These are phyloP conservation scores for Colletes collaris DNA, from an alignment of 2,888 invertebrate genomes.

Conservation along the genomic window DNA sequence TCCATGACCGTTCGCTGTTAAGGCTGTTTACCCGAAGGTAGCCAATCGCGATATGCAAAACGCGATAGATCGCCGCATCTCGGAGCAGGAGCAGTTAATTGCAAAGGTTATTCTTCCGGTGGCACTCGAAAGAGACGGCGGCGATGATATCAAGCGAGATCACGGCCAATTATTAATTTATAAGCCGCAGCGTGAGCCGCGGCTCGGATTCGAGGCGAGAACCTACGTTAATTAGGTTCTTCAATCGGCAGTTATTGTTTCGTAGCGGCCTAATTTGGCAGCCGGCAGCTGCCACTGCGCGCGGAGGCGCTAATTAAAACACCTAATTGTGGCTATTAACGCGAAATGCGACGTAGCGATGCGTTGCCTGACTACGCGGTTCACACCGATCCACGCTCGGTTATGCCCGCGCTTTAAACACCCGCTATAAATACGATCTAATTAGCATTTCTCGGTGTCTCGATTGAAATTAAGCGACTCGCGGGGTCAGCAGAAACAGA, in stretches of 20 bases:
- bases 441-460: slow-evolving; percentile 76
- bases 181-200: slow-evolving; percentile 49
- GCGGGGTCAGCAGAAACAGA: slow-evolving; percentile 49
- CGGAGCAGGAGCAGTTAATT: slow-evolving; percentile 54
- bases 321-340: slow-evolving; percentile 83
- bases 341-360: slow-evolving; percentile 77
- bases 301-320: slow-evolving; percentile 82
- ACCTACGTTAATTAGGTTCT: slow-evolving; percentile 80
- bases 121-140: slow-evolving; percentile 24
- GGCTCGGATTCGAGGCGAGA: slow-evolving; percentile 58
- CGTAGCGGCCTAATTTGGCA: slow-evolving; percentile 80
- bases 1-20: slow-evolving; percentile 3
- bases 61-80: background rate
- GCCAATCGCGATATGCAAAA: slow-evolving; percentile 48
- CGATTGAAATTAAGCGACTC: slow-evolving; percentile 72
- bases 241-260: slow-evolving; percentile 82
- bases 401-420: slow-evolving; percentile 69
- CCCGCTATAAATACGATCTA: slow-evolving; percentile 74
- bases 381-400: slow-evolving; percentile 70
- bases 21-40: slow-evolving; percentile 31
- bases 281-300: slow-evolving; percentile 78
- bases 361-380: slow-evolving; percentile 60
- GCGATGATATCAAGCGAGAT: slow-evolving; percentile 61
- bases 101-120: slow-evolving; percentile 55
- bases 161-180: slow-evolving; percentile 74